Conservation (phyloP, 1,140 invertebrate genomes). For the Drosophila malerkotliana region DNA sequence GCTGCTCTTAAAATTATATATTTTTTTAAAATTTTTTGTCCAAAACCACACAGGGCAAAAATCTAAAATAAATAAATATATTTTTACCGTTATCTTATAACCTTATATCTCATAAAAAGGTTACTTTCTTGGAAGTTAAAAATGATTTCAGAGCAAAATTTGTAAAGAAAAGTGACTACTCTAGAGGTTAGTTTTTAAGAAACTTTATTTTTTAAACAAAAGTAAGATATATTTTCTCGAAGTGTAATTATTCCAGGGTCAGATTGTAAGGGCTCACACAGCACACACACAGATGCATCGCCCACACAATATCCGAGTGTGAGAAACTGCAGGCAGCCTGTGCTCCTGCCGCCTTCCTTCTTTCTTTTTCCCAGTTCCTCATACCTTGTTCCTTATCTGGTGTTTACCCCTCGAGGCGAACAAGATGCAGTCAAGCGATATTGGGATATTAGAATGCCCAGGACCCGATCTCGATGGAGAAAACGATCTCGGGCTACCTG, state of each 20-base stretch:
- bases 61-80: background rate
- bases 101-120: background rate
- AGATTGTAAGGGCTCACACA: slow-evolving; percentile 53
- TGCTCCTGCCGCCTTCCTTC: slow-evolving; percentile 14
- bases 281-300: slow-evolving; percentile 19
- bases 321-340: slow-evolving; percentile 67
- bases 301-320: slow-evolving; percentile 69
- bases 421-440: slow-evolving; percentile 76
- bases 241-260: slow-evolving; percentile 49
- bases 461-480: slow-evolving; percentile 14
- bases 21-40: slow-evolving; percentile 20
- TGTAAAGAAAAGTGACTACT: background rate
- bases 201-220: too few species aligned
- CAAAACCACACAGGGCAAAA: background rate
- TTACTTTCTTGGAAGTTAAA: background rate
- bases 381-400: slow-evolving; percentile 29
- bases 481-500: slow-evolving; percentile 58
- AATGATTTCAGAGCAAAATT: background rate
- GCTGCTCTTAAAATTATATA: slow-evolving; percentile 30
- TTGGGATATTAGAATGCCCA: slow-evolving; percentile 67
- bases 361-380: slow-evolving; percentile 19
- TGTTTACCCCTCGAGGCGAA: slow-evolving; percentile 27
- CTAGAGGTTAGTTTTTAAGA: too few species aligned
- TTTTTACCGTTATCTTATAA: background rate
- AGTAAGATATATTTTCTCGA: slow-evolving; percentile 22